Percentiles rank a stretch among this genome's conserved stretches.
phyloP scores from a whole-genome alignment of 2,113 vertebrate genomes.

The Pseudonaja textilis region DNA sequence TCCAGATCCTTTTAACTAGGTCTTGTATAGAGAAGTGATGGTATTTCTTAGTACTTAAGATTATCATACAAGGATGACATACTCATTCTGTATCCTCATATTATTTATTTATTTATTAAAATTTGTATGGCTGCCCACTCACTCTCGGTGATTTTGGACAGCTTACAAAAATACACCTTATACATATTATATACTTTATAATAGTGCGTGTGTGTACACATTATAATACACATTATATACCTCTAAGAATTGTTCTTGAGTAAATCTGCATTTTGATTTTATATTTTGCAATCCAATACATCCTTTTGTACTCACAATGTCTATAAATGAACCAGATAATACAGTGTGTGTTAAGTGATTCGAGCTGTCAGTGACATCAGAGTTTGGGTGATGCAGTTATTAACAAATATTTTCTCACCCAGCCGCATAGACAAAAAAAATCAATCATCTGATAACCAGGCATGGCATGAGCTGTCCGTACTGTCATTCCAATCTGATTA shows the following conservation, averaged over 20 bases:
- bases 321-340: slow-evolving; percentile 73
- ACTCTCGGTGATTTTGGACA: neutral
- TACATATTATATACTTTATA: neutral
- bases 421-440: slow-evolving; percentile 69
- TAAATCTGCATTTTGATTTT: slow-evolving; percentile 62
- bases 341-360: slow-evolving; percentile 67
- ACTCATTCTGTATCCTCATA: slow-evolving; percentile 43
- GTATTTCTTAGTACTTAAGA: neutral
- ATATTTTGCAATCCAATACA: slow-evolving; percentile 67
- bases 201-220: slow-evolving; percentile 52
- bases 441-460: slow-evolving; percentile 81
- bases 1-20: neutral
- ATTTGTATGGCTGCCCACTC: neutral
- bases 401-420: slow-evolving; percentile 79
- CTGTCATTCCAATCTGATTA: slow-evolving; percentile 81
- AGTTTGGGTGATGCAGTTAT: slow-evolving; percentile 73
- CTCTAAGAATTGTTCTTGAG: slow-evolving; percentile 67
- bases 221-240: slow-evolving; percentile 43
- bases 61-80: slow-evolving; percentile 46
- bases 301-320: slow-evolving; percentile 49
- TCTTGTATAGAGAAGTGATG: neutral
- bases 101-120: slow-evolving; percentile 40
- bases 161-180: neutral
- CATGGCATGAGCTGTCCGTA: slow-evolving; percentile 75
- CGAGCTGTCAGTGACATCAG: slow-evolving; percentile 71